Evolutionary conservation across 2,113 vertebrate genomes (phyloP), one percentile per base, ranked within the genome.

Genomic region (Verasper variegatus): DNA sequence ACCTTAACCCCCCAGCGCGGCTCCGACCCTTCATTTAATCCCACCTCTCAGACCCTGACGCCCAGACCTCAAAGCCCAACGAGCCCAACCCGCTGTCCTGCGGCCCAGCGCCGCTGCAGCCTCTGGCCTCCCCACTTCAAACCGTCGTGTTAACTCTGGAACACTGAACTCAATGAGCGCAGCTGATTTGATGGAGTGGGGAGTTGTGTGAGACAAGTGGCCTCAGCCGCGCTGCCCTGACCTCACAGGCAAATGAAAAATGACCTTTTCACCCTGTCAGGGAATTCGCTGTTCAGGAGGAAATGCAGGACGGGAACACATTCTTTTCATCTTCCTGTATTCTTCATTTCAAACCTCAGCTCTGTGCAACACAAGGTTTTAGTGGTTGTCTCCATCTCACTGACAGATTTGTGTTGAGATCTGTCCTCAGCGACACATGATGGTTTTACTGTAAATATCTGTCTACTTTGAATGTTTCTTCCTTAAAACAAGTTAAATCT

Each of bases 131-230:
- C 6, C 47, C 62, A 68, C 71, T 71, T 76, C 62, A 57, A 31
- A 0, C 51, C 59, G 3, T n/a, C 42, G 14, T 1, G 59, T n/a
- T 6, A 1, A 24, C 63, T 61, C 77, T 17, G 0, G 5, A 47
- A 24, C 64, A 12, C 71, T 56, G 5, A n/a, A 40, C 66, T 40
- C 59, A 35, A 35, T 7, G 31, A 35, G 6, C 69, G 23, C 52
- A 20, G 81, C 56, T 9, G 49, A 13, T 18, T 12, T 76, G 84
- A 83, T 57, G 10, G 76, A 83, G 80, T 61, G 72, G 47, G 52
- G 17, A 5, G 42, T 35, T 51, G 42, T 12, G 60, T 47, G 74
- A 63, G 49, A 62, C 61, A 8, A 66, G 57, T 37, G 35, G 35
- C 35, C 35, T 37, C 35, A 9, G 31, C 31, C 31, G 31, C 4